Conservation (phyloP, 2,113 vertebrate species). For the Dermatemys mawii region DNA sequence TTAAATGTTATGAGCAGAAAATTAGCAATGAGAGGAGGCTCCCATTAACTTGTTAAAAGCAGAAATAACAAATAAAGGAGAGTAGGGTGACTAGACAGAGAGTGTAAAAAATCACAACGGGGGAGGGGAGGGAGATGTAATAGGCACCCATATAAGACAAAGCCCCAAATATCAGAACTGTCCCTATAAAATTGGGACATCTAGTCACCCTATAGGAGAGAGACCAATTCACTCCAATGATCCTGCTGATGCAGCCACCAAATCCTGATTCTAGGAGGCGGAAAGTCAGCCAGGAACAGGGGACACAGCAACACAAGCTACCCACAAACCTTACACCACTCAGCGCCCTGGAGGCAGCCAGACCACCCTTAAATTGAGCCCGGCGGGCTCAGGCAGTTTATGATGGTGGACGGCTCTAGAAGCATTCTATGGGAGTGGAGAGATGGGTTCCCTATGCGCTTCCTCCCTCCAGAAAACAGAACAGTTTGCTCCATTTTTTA, state of each 20-base stretch:
- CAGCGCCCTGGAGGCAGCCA: neutral
- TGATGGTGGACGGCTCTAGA: neutral
- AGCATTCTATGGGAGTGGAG: neutral
- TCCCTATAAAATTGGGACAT: no score
- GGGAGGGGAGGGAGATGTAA: no score
- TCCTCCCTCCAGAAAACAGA: neutral
- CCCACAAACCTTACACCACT: neutral
- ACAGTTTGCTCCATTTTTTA: neutral
- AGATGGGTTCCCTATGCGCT: neutral
- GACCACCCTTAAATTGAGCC: neutral
- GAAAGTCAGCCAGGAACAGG: neutral
- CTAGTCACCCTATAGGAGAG: no score
- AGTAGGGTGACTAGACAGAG: no score
- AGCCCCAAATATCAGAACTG: no score
- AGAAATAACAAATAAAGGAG: neutral
- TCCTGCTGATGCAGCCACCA: neutral
- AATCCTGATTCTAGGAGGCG: fast-evolving
- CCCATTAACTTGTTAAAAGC: neutral
- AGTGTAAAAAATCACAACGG: no score
- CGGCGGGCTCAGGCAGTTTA: neutral
- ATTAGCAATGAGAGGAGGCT: neutral
- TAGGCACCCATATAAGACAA: no score
- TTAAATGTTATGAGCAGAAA: neutral
- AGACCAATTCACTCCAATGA: neutral
- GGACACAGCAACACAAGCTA: neutral